These are phyloP conservation scores for Epirrhoe alternata DNA, from an alignment of 2,888 invertebrate genomes.

Conservation along the genomic window DNA sequence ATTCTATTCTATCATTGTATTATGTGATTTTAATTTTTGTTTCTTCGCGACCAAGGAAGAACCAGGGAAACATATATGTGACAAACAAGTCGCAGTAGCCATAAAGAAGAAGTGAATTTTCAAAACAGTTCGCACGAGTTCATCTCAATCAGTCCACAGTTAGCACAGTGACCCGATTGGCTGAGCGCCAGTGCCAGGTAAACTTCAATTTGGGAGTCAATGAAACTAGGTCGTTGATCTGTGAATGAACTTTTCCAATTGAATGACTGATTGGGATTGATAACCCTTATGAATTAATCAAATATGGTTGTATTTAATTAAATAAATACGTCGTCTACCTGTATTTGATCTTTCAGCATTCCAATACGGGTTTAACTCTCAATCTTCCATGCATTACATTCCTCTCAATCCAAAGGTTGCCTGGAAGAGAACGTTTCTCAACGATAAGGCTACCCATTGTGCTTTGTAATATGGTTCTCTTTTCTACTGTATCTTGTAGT, in stretches of 20 bases:
- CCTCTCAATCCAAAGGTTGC: no score
- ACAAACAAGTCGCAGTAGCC: neutral
- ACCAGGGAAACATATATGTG: neutral
- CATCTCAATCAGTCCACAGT: conserved; percentile 16
- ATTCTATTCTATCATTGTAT: no score
- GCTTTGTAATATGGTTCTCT: no score
- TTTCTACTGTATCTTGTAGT: no score
- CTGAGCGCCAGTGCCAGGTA: conserved; percentile 46
- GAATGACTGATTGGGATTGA: conserved; percentile 2
- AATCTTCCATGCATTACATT: no score
- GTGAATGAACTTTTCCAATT: conserved; percentile 3
- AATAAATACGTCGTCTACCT: no score
- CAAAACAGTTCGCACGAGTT: conserved; percentile 3
- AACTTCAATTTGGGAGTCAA: conserved; percentile 19
- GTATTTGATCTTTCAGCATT: no score
- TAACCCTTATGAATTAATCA: neutral
- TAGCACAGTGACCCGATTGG: conserved; percentile 47
- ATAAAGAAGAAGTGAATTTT: neutral
- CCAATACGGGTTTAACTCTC: no score
- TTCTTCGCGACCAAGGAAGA: no score
- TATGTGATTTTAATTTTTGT: no score
- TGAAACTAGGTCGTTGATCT: conserved; percentile 19
- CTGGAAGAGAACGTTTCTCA: no score
- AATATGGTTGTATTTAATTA: neutral
- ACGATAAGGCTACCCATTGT: no score